Base-by-base conservation (phyloP, 37 sponge, comb jelly and placozoan genomes). In the Crambe crambe region DNA sequence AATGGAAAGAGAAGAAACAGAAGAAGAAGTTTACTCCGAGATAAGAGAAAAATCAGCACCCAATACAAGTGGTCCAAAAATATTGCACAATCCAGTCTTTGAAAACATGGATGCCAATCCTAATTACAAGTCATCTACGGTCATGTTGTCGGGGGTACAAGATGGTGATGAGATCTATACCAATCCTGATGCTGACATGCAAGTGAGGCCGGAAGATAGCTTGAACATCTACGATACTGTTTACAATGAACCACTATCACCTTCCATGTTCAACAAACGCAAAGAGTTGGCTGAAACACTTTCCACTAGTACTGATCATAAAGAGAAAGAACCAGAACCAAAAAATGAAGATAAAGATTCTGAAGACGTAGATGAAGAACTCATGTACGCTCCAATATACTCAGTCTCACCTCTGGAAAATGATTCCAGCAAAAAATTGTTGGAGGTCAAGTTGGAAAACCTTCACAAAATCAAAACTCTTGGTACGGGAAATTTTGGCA, bases 401-500 rank as follows among this genome's bases (percentile, higher is more conserved):
- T 47, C 86, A n/a, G n/a, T n/a, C n/a, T 51, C 51, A 37, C 86
- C 80, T 20, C 56, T 43, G 0, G 68, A 34, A 26, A 3, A 31
- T 22, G 5, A 36, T 2, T 42, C 12, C 9, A 4, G 31, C 12
- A 5, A 73, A 39, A 68, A 41, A 0, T 62, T 73, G 0, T 27
- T 80, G 37, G 41, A 68, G 30, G 69, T 91, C 3, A n/a, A 42
- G 0, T 21, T 29, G 1, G 61, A 47, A 2, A 83, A 87, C 51
- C 80, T 87, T 29, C 42, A 39, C 22, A 67, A 78, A 37, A 61
- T 75, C 25, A 20, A 58, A 22, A 62, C 74, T 3, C 77, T 92
- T 31, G 89, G 92, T 37, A 60, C 26, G 22, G 92, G 92, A 20
- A 59, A 80, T 23, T 92, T 92, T 72, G 92, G 92, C 0, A 29